A percentile compares a stretch with the other conserved stretches of the same genome.
Evolutionary conservation across 2,113 vertebrate species (phyloP).

Genomic region (Cryptotis parvus): DNA sequence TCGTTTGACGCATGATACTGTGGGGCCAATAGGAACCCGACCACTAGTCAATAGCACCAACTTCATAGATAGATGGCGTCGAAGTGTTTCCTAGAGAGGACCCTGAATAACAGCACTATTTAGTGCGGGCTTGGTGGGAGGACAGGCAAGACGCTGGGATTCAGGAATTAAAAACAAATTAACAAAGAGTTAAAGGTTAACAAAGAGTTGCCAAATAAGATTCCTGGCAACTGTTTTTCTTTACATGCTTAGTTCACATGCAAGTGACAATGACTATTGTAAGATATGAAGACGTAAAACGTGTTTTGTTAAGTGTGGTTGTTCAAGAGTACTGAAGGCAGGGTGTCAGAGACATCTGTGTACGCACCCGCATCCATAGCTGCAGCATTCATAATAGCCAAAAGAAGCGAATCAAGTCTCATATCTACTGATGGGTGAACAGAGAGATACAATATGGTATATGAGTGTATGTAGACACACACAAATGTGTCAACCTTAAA

Average conservation of each 20-base stretch:
- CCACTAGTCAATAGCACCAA: neutral
- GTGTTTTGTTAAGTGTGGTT: neutral
- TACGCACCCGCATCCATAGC: neutral
- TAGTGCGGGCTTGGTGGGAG: neutral
- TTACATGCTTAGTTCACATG: constrained; percentile 1
- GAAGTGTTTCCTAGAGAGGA: constrained; percentile 21
- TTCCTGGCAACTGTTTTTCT: constrained; percentile 21
- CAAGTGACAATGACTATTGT: neutral
- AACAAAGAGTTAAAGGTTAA: neutral
- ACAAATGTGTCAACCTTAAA: neutral
- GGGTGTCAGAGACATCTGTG: neutral
- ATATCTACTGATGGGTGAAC: neutral
- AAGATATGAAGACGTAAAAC: neutral
- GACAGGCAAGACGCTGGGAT: neutral
- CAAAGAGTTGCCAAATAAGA: neutral
- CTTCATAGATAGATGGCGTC: too few species aligned
- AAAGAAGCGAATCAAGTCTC: neutral
- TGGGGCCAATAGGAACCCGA: neutral
- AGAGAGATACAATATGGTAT: neutral
- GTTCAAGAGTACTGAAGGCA: neutral
- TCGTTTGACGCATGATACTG: constrained; percentile 45
- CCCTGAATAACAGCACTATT: neutral
- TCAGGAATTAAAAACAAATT: constrained; percentile 5
- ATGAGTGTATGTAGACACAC: neutral
- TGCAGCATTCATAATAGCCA: neutral